Evolutionary conservation across 2,113 vertebrate species (phyloP).

Genomic region (Puffinus mauretanicus): DNA sequence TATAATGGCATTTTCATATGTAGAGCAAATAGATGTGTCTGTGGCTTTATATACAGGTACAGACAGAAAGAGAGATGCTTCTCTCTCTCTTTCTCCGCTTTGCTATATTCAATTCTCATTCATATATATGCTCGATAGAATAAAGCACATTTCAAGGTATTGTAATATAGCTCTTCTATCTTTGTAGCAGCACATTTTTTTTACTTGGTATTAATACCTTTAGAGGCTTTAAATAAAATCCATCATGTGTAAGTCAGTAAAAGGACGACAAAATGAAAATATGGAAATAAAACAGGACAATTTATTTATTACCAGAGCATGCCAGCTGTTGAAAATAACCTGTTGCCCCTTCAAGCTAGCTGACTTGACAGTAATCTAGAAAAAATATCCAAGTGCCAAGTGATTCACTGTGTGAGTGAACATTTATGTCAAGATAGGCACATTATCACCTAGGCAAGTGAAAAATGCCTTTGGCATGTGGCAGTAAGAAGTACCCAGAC

Average conservation of each 20-base stretch:
- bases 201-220: not conserved
- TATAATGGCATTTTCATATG: not conserved
- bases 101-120: not conserved
- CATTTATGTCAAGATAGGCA: not conserved
- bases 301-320: not conserved
- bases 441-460: not conserved
- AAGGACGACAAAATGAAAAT: not conserved
- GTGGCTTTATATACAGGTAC: not conserved
- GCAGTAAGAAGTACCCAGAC: not conserved
- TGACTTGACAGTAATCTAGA: slow-evolving; percentile 15
- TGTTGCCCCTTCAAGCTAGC: not conserved
- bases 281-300: slow-evolving; percentile 38
- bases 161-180: not conserved
- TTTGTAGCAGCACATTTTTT: not conserved
- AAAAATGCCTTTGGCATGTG: not conserved
- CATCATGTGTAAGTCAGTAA: not conserved
- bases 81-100: not conserved
- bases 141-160: not conserved
- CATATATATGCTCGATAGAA: not conserved
- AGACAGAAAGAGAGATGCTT: not conserved
- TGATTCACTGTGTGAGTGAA: not conserved
- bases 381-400: not conserved
- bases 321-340: slow-evolving; percentile 21
- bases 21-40: not conserved
- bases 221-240: slow-evolving; percentile 2